Conservation (phyloP, 2,888 invertebrate species). For the Agriopis marginaria region DNA sequence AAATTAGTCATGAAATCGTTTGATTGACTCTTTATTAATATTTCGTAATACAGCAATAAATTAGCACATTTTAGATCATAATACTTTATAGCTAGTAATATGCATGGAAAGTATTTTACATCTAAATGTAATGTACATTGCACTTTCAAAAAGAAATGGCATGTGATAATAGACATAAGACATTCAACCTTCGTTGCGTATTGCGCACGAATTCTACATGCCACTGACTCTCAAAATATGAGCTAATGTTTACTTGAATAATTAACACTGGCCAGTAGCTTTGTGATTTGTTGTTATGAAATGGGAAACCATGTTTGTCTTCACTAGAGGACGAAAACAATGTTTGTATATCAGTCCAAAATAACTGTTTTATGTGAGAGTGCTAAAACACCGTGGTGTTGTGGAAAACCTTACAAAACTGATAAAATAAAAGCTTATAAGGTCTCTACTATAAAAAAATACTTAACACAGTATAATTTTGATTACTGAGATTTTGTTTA, state of each 20-base stretch:
- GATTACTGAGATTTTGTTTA: too few species aligned
- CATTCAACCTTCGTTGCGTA: slow-evolving; percentile 30
- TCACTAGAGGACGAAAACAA: too few species aligned
- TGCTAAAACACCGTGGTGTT: too few species aligned
- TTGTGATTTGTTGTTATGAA: slow-evolving; percentile 14
- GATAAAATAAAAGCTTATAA: too few species aligned
- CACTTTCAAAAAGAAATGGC: slow-evolving; percentile 43
- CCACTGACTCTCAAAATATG: slow-evolving; percentile 28
- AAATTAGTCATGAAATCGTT: background rate
- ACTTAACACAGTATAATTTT: too few species aligned
- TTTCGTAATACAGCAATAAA: background rate
- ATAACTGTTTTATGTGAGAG: too few species aligned
- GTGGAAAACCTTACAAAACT: too few species aligned
- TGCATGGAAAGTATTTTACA: slow-evolving; percentile 31
- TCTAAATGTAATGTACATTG: slow-evolving; percentile 31
- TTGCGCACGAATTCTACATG: slow-evolving; percentile 21
- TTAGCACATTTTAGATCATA: too few species aligned
- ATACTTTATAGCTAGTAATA: background rate
- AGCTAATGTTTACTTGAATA: slow-evolving; percentile 37
- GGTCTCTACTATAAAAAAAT: too few species aligned
- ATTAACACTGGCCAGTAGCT: slow-evolving; percentile 25
- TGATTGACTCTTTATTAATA: background rate
- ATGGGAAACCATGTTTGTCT: background rate
- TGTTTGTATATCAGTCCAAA: too few species aligned
- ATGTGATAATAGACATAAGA: slow-evolving; percentile 32